phyloP scores from a whole-genome alignment of 2,113 vertebrate genomes.

The Misgurnus mizolepis region DNA sequence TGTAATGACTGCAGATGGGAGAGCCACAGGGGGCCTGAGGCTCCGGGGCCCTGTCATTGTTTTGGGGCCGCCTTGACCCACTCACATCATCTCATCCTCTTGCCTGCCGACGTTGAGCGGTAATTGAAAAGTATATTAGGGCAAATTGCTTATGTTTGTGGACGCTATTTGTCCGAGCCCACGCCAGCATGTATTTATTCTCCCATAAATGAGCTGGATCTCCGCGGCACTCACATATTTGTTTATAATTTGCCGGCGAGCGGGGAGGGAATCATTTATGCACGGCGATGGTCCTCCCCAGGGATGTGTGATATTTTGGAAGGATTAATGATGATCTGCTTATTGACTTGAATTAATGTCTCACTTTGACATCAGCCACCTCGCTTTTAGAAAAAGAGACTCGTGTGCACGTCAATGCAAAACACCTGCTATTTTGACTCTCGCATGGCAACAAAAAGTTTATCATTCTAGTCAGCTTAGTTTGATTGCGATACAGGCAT shows the following conservation, averaged over 20 bases:
- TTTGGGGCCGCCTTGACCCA: conserved; percentile 81
- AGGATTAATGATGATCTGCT: conserved; percentile 59
- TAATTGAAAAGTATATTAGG: conserved; percentile 88
- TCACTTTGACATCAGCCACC: conserved; percentile 40
- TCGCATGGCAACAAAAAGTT: not conserved
- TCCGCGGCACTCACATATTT: conserved; percentile 40
- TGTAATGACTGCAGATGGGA: conserved; percentile 96
- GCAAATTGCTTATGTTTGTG: conserved; percentile 56
- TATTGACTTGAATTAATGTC: conserved; percentile 60
- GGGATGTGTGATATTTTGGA: conserved; percentile 51
- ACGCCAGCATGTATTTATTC: not conserved
- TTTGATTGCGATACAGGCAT: conserved; percentile 1
- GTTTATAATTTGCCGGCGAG: conserved; percentile 37
- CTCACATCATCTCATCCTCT: conserved; percentile 59
- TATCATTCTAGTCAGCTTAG: not conserved
- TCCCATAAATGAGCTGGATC: not conserved
- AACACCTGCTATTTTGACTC: conserved; percentile 19
- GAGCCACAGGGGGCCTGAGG: conserved; percentile 77
- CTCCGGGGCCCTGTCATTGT: conserved; percentile 83
- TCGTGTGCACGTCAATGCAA: not conserved
- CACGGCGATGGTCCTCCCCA: conserved; percentile 44
- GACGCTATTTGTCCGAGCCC: not conserved
- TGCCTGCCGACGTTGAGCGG: conserved; percentile 77
- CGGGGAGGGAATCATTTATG: conserved; percentile 33
- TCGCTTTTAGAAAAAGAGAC: conserved; percentile 40